phyloP scores from a whole-genome alignment of 2,797 vertebrate species.

The Gallinago nigripennis region DNA sequence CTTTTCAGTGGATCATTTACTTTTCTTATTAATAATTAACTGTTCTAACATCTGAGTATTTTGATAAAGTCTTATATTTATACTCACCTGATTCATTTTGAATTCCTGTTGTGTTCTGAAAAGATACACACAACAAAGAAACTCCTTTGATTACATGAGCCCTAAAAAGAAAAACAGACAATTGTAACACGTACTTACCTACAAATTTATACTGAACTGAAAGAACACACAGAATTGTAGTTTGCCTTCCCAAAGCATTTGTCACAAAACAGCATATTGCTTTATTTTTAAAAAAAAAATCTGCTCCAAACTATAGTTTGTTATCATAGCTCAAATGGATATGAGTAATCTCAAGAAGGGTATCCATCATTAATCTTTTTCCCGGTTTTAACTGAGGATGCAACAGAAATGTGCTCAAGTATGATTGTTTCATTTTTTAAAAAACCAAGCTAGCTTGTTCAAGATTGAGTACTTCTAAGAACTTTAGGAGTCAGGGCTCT shows the following conservation, averaged over 20 bases:
- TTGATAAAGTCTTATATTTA: slow-evolving; percentile 69
- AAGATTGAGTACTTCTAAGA: background rate
- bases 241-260: background rate
- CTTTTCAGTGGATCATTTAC: slow-evolving; percentile 2
- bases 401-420: background rate
- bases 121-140: slow-evolving; percentile 79
- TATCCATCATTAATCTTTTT: background rate
- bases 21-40: slow-evolving; percentile 52
- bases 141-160: slow-evolving; percentile 78
- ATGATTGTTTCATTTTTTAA: background rate
- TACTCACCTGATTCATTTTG: slow-evolving; percentile 85
- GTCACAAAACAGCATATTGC: background rate
- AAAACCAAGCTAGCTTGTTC: background rate
- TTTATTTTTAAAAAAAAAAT: background rate
- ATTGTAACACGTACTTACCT: slow-evolving; percentile 65
- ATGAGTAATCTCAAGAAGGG: background rate
- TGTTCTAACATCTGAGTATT: slow-evolving; percentile 56
- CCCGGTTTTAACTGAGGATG: background rate
- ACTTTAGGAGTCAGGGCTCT: background rate
- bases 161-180: slow-evolving; percentile 81
- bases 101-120: slow-evolving; percentile 76
- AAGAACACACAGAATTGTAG: slow-evolving; percentile 40
- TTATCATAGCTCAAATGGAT: background rate
- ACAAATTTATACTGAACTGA: slow-evolving; percentile 51
- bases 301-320: background rate